Evolutionary conservation across 2,113 vertebrate genomes (phyloP).

Genomic region (Ariopsis seemanni): DNA sequence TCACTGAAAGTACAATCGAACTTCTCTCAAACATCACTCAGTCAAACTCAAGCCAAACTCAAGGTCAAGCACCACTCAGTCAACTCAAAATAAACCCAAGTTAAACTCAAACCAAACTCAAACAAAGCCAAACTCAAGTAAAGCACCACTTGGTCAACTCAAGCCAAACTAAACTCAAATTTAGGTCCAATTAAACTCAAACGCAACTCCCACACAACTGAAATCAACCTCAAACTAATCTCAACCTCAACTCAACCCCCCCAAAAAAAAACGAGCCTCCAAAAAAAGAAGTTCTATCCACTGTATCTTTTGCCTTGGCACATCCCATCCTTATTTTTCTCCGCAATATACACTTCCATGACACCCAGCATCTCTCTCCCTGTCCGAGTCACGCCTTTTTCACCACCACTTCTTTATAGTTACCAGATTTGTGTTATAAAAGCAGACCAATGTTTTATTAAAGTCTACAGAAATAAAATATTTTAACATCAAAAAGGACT

Average conservation of each 20-base stretch:
- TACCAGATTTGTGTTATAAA: not conserved
- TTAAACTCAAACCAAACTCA: too few species aligned
- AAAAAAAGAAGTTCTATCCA: not conserved
- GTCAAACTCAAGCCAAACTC: not conserved
- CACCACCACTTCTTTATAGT: not conserved
- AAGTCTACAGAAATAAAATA: not conserved
- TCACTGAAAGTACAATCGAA: too few species aligned
- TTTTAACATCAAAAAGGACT: not conserved
- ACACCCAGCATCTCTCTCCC: not conserved
- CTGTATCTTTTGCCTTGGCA: not conserved
- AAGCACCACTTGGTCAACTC: too few species aligned
- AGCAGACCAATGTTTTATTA: not conserved
- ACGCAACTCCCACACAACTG: not conserved
- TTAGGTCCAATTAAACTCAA: not conserved
- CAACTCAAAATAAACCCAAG: too few species aligned
- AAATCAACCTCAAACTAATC: too few species aligned
- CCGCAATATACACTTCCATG: not conserved
- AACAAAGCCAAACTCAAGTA: too few species aligned
- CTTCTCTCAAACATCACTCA: too few species aligned
- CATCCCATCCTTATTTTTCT: not conserved
- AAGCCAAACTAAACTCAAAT: too few species aligned
- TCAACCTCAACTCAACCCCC: too few species aligned
- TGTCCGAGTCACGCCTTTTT: too few species aligned
- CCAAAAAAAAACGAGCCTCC: not conserved
- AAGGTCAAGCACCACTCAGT: not conserved